These are phyloP conservation scores for Patella caerulea DNA, from an alignment of 2,888 invertebrate genomes.

Conservation along the genomic window DNA sequence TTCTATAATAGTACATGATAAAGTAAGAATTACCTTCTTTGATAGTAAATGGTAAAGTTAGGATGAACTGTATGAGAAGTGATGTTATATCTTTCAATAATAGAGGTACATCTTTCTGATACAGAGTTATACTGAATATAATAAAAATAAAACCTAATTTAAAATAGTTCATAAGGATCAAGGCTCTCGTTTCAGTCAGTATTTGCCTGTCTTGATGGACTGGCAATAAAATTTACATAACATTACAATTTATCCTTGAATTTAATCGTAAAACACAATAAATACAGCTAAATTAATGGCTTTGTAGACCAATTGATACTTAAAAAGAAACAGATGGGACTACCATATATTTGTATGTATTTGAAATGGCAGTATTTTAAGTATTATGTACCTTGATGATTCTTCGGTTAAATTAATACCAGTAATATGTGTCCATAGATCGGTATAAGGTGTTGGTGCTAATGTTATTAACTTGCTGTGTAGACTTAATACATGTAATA, in stretches of 20 bases:
- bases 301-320: too few relatives aligned
- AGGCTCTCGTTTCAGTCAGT: neutral
- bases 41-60: slow-evolving; percentile 87
- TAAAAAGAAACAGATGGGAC: too few relatives aligned
- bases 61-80: slow-evolving; percentile 87
- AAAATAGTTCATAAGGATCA: neutral
- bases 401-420: slow-evolving; percentile 46
- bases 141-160: neutral
- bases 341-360: too few relatives aligned
- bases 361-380: too few relatives aligned
- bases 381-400: too few relatives aligned
- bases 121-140: slow-evolving; percentile 50
- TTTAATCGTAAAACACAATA: too few relatives aligned
- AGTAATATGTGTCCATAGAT: slow-evolving; percentile 70
- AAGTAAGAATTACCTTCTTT: slow-evolving; percentile 80
- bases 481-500: slow-evolving; percentile 88
- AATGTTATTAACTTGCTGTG: slow-evolving; percentile 83
- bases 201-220: too few relatives aligned
- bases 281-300: too few relatives aligned
- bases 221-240: too few relatives aligned
- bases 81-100: slow-evolving; percentile 89
- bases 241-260: too few relatives aligned
- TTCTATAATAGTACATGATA: too few relatives aligned
- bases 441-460: slow-evolving; percentile 69
- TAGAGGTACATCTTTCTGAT: slow-evolving; percentile 82